Evolutionary conservation across 2,113 vertebrate species (phyloP), one percentile per base, ranked within the genome.

Genomic region (Sinocyclocheilus rhinocerous): DNA sequence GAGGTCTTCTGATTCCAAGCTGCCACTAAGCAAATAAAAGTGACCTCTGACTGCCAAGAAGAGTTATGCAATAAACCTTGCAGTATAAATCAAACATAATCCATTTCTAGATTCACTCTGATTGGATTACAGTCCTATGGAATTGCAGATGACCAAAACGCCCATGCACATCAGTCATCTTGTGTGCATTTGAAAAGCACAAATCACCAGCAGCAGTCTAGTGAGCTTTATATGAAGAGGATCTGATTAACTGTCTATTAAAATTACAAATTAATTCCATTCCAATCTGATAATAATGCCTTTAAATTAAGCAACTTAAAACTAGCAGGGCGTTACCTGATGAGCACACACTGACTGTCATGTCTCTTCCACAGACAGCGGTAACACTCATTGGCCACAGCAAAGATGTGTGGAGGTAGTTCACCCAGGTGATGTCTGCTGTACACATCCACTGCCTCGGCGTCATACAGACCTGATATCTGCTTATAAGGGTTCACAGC

Each of bases 281-380:
- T n/a, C 1, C 33, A 55, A 57, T 57, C 10, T 9, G 4, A 55
- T 18, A 77, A 55, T 36, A 55, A 79, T n/a, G 29, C 18, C 18
- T 73, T 42, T 24, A 24, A 75, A 22, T 24, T 22, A 11, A 39
- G 16, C 29, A 59, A 22, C 6, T 22, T 22, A 9, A 59, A 59
- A 22, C 20, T 22, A 59, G 50, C 11, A 24, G 20, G 1, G 63
- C 1, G 59, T 92, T 85, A 97, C 97, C 97, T 98, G 90, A 98
- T 98, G 81, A 98, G 97, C n/a, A 98, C 96, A 92, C 97, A 98
- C 90, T 98, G 97, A 92, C 97, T 97, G 95, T 97, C 97, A 9
- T 96, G 95, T 81, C 96, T 95, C 93, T 97, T 98, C 97, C 97
- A 98, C 91, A 98, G 92, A 92, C 97, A 98, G 93, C 97, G 93